Percentiles rank a stretch among this genome's conserved stretches.
Conservation (phyloP, 1,140 invertebrate genomes). For the Stegodyphus dumicola region DNA sequence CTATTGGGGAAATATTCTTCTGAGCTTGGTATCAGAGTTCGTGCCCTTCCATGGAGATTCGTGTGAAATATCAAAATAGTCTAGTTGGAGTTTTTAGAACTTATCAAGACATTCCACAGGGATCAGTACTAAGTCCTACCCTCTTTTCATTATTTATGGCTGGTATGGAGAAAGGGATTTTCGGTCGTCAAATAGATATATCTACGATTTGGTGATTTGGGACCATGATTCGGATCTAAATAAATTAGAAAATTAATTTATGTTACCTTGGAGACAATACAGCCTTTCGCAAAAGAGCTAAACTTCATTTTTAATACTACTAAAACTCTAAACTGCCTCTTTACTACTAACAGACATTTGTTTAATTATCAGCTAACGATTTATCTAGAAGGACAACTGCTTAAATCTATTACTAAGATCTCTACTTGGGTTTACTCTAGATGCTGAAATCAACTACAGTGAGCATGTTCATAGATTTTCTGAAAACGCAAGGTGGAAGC, state of each 20-base stretch:
- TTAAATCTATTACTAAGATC: background rate
- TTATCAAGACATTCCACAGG: constrained; percentile 1
- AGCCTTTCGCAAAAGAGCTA: constrained; percentile 8
- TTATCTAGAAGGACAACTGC: background rate
- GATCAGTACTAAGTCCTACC: background rate
- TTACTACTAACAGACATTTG: constrained; percentile 9
- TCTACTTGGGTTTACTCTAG: background rate
- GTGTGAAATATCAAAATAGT: constrained; percentile 1
- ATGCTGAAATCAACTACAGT: background rate
- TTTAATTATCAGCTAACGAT: constrained; percentile 13
- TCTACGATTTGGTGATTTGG: background rate
- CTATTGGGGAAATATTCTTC: background rate
- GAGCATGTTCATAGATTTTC: background rate
- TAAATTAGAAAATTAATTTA: background rate
- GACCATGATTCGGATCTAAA: background rate
- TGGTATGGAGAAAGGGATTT: background rate
- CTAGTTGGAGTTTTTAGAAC: background rate
- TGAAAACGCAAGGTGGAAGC: constrained; percentile 13
- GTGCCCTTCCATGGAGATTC: background rate
- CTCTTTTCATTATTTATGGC: constrained; percentile 9
- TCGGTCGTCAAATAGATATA: background rate
- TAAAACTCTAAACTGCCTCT: constrained; percentile 15
- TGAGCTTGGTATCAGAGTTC: background rate
- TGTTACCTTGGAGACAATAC: background rate
- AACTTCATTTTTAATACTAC: constrained; percentile 17